These are phyloP conservation scores for Agrilus mali DNA, from an alignment of 2,888 invertebrate genomes.

Conservation along the genomic window DNA sequence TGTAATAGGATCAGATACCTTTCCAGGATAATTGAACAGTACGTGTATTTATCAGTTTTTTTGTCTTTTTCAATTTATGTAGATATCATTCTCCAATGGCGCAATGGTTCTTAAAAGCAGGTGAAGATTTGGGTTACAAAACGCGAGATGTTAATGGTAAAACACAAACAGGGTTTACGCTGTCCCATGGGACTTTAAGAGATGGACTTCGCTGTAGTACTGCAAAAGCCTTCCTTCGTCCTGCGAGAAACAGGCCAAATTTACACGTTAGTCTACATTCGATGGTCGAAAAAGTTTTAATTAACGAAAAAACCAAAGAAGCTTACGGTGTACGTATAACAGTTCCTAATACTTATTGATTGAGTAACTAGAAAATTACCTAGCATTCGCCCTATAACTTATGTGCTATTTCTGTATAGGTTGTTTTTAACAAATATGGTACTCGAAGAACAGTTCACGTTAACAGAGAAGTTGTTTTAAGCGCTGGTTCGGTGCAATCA, in stretches of 20 bases:
- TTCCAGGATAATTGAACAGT: too few relatives aligned
- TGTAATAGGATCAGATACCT: too few relatives aligned
- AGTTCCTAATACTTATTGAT: too few relatives aligned
- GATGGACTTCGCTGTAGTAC: slow-evolving; percentile 73
- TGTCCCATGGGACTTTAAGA: slow-evolving; percentile 63
- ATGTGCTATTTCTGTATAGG: background rate
- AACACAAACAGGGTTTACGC: slow-evolving; percentile 66
- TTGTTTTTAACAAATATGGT: slow-evolving; percentile 45
- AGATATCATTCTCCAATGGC: slow-evolving; percentile 57
- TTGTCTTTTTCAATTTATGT: too few relatives aligned
- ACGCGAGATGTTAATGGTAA: slow-evolving; percentile 64
- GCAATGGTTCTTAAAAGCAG: slow-evolving; percentile 56
- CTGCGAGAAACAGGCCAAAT: slow-evolving; percentile 52
- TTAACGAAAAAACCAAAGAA: slow-evolving; percentile 43
- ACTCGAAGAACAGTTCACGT: slow-evolving; percentile 41
- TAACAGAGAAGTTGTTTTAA: slow-evolving; percentile 67
- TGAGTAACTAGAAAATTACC: slow-evolving; percentile 21
- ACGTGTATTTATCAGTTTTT: too few relatives aligned
- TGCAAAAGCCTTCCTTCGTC: slow-evolving; percentile 68
- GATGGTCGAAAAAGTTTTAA: slow-evolving; percentile 52
- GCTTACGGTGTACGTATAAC: slow-evolving; percentile 51
- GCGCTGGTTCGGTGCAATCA: slow-evolving; percentile 73
- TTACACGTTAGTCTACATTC: slow-evolving; percentile 60
- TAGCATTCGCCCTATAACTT: too few relatives aligned
- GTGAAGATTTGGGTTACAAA: slow-evolving; percentile 55